Percentiles rank a stretch among this genome's conserved stretches.
Conservation (phyloP, 2,797 vertebrate species). For the Coluber constrictor region DNA sequence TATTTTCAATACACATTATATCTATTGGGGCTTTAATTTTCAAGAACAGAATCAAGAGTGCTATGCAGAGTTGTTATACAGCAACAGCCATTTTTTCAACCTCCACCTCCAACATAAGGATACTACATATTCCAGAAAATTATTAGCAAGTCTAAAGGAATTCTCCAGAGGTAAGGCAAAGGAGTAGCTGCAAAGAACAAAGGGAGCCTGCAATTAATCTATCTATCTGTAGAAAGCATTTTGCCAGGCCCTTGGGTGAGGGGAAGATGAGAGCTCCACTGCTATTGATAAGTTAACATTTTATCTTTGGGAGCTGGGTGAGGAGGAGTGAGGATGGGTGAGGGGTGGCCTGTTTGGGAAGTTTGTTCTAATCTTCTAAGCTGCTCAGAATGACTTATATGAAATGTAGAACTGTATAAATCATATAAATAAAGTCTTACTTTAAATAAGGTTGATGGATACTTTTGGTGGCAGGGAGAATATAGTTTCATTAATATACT, state of each 20-base stretch:
- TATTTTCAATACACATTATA: not conserved
- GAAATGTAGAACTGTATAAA: not conserved
- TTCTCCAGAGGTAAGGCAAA: not conserved
- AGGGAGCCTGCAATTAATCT: not conserved
- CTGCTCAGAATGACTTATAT: not conserved
- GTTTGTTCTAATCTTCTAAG: not conserved
- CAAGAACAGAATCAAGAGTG: not conserved
- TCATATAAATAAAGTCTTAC: not conserved
- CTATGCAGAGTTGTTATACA: not conserved
- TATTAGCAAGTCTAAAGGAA: not conserved
- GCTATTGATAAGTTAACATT: not conserved
- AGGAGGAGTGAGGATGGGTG: not conserved
- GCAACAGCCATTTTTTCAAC: not conserved
- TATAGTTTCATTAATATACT: constrained; percentile 8
- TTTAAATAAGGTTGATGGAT: not conserved
- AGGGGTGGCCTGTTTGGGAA: not conserved
- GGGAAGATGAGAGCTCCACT: not conserved
- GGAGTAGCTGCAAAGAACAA: not conserved
- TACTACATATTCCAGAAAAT: not conserved
- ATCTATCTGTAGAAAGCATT: not conserved
- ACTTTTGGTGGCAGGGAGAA: not conserved
- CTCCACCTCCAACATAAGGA: not conserved
- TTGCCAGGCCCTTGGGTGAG: not conserved
- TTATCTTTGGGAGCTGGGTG: not conserved
- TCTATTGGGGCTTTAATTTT: not conserved